phyloP scores from a whole-genome alignment of 1,140 invertebrate genomes.

The Calephelis virginiensis region DNA sequence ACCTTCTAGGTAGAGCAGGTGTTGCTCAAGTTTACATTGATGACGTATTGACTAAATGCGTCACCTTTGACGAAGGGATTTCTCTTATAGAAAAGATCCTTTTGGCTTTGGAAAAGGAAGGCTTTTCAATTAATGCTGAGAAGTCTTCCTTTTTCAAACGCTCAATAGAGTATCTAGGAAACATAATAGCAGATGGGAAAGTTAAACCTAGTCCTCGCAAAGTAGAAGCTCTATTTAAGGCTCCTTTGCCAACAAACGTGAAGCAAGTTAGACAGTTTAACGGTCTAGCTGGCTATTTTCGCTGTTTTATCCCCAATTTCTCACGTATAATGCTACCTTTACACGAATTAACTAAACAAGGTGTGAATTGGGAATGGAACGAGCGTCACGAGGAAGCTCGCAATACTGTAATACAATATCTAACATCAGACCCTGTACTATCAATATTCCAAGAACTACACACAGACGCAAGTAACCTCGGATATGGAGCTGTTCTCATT shows the following conservation, averaged over 20 bases:
- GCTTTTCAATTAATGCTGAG: conserved; percentile 41
- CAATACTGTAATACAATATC: conserved; percentile 1
- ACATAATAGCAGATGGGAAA: conserved; percentile 33
- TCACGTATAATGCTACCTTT: background rate
- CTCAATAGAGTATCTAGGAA: conserved; percentile 39
- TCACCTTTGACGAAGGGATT: conserved; percentile 10
- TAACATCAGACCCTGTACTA: conserved; percentile 2
- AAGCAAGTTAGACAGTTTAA: conserved; percentile 28
- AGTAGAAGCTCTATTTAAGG: conserved; percentile 28
- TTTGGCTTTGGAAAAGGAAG: conserved; percentile 32
- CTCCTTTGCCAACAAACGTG: conserved; percentile 26
- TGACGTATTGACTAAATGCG: conserved; percentile 22
- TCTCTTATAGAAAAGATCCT: conserved; percentile 34
- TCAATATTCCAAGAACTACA: background rate
- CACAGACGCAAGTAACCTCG: background rate
- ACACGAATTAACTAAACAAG: background rate
- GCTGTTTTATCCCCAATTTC: conserved; percentile 28
- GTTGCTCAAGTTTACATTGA: conserved; percentile 27
- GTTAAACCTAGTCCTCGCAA: conserved; percentile 29
- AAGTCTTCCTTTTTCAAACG: conserved; percentile 40
- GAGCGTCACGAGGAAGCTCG: background rate
- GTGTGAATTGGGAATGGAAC: background rate
- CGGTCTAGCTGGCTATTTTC: conserved; percentile 27
- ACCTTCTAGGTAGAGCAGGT: background rate
- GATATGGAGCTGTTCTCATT: background rate